Percentiles rank a stretch among this genome's conserved stretches.
Conservation (phyloP, 2,888 invertebrate genomes). For the Syrista parreyssii region DNA sequence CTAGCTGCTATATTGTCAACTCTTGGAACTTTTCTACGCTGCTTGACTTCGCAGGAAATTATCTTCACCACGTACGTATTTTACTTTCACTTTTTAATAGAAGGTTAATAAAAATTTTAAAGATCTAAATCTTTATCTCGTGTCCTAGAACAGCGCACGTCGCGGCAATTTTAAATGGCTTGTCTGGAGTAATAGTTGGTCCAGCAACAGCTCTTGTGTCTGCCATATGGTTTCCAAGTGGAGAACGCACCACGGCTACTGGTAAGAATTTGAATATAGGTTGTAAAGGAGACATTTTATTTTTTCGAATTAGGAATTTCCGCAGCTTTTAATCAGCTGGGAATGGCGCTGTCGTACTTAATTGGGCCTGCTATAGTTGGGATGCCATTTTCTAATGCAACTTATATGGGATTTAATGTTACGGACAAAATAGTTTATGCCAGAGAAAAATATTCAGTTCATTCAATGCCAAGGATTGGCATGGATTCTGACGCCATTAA, state of each 20-base stretch:
- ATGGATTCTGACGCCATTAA: neutral
- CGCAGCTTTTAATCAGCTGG: slow-evolving; percentile 47
- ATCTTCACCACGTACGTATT: slow-evolving; percentile 47
- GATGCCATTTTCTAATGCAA: neutral
- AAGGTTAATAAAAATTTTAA: neutral
- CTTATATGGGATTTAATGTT: neutral
- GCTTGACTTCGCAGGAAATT: slow-evolving; percentile 38
- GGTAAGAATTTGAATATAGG: slow-evolving; percentile 35
- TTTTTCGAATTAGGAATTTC: slow-evolving; percentile 41
- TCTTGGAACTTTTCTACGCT: slow-evolving; percentile 46
- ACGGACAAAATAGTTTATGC: neutral
- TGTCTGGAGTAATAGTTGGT: slow-evolving; percentile 63
- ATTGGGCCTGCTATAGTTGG: slow-evolving; percentile 43
- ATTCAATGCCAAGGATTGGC: neutral
- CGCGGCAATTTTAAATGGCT: slow-evolving; percentile 62
- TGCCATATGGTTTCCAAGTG: slow-evolving; percentile 65
- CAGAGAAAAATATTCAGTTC: slow-evolving; percentile 1
- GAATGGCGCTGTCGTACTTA: slow-evolving; percentile 51
- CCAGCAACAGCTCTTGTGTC: slow-evolving; percentile 63
- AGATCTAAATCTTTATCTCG: slow-evolving; percentile 5
- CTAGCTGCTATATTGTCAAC: slow-evolving; percentile 44
- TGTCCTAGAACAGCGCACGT: slow-evolving; percentile 49
- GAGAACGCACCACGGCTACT: slow-evolving; percentile 66
- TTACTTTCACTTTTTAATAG: neutral
- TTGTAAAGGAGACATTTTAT: neutral